phyloP scores from a whole-genome alignment of 1,140 invertebrate genomes.

The Chrysopa pallens region DNA sequence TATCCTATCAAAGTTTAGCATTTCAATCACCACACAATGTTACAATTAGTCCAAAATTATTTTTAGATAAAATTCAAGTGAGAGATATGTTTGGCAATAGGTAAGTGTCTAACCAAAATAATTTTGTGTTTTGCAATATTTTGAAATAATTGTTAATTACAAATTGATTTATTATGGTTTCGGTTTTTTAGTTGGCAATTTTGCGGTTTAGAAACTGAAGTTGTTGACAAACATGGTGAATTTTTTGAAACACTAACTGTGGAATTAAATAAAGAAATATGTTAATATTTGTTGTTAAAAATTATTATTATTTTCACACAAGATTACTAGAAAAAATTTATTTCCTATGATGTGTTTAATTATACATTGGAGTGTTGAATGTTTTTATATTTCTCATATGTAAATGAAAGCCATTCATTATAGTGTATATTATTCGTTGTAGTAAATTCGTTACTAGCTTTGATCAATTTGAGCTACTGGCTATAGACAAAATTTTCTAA shows the following conservation, averaged over 20 bases:
- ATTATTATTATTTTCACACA: too few species aligned
- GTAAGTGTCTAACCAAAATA: background rate
- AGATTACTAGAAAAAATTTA: too few species aligned
- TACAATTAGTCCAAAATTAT: background rate
- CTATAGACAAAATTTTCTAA: too few species aligned
- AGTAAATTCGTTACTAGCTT: too few species aligned
- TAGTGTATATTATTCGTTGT: too few species aligned
- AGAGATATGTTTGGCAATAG: background rate
- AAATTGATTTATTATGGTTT: background rate
- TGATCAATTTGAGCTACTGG: too few species aligned
- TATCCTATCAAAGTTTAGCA: conserved; percentile 3
- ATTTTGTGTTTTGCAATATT: background rate
- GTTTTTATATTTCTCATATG: too few species aligned
- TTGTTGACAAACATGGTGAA: background rate
- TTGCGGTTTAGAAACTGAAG: background rate
- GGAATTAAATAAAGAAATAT: background rate
- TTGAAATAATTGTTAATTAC: too few species aligned
- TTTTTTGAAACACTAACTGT: background rate
- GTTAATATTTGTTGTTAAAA: too few species aligned
- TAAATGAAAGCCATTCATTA: too few species aligned
- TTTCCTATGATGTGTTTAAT: too few species aligned
- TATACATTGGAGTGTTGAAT: too few species aligned
- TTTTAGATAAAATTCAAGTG: background rate
- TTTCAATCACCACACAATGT: background rate
- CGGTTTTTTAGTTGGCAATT: background rate